Base-by-base conservation (phyloP, 2,113 vertebrate species). In the Pagrus major region DNA sequence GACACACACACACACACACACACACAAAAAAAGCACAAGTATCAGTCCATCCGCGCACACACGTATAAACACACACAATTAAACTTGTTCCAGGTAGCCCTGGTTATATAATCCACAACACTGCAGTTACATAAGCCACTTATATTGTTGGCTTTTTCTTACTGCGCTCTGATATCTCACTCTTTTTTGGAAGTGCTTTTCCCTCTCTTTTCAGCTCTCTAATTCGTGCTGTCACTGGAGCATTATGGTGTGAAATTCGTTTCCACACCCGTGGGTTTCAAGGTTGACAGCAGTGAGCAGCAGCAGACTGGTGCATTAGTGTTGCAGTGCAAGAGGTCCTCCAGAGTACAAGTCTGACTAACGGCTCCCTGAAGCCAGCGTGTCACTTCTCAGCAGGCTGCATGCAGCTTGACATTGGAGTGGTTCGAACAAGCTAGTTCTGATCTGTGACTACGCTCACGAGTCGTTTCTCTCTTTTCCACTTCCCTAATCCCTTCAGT, bases 91-190 rank as follows among this genome's bases (percentile, higher is more conserved):
- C 89, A 90, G 86, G 86, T 93, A 86, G 61, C 78, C 56, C 67
- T 79, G 68, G 78, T 93, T 92, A 91, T 84, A 76, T 92, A 91
- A 93, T 75, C 64, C 58, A 58, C 69, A 85, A 81, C 71, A 76
- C 25, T 69, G 67, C 51, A 23, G 81, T 93, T 92, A 85, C 78
- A 78, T 92, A 93, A 93, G 73, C 83, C 87, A 90, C 89, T 90
- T 84, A 81, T 37, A 85, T 75, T 84, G 81, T 85, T 85, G 66
- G 41, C 52, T 66, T 85, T 89, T 91, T 90, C 83, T 87, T 88
- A 12, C 76, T 47, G 64, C 0, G 55, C 71, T 63, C 80, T 75
- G 81, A 88, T 85, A 82, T 78, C 60, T 83, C 66, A 63, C 81
- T 89, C 58, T 80, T 79, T 85, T 86, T 83, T 72, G 33, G 31